These are phyloP conservation scores for Deroplatys truncata DNA, from an alignment of 2,888 invertebrate genomes.

Conservation along the genomic window DNA sequence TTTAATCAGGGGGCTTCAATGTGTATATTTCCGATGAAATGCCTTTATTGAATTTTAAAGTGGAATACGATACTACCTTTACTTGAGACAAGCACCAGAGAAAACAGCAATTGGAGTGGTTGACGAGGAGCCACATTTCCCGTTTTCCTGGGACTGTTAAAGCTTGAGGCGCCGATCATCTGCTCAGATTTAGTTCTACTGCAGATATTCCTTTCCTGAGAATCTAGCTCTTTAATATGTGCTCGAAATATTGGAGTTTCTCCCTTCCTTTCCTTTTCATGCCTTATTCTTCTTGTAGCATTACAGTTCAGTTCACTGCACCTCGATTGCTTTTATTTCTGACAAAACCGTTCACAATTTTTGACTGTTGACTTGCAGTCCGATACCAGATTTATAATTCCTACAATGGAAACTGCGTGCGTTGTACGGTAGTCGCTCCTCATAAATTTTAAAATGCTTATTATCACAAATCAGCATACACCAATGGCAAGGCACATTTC, in stretches of 20 bases:
- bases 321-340: background rate
- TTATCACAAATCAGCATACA: too few species aligned
- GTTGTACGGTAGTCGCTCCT: too few species aligned
- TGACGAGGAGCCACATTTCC: too few species aligned
- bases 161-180: background rate
- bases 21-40: too few species aligned
- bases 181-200: background rate
- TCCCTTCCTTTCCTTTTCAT: background rate
- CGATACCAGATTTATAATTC: background rate
- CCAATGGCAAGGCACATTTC: too few species aligned
- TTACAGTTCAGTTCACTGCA: background rate
- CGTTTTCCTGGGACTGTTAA: too few species aligned
- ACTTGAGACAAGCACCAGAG: too few species aligned
- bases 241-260: background rate
- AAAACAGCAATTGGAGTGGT: too few species aligned
- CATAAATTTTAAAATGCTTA: too few species aligned
- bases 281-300: background rate
- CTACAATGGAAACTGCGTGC: background rate
- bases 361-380: background rate
- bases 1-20: too few species aligned
- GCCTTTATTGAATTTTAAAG: too few species aligned
- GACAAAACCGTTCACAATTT: background rate
- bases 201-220: background rate
- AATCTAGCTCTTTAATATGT: background rate
- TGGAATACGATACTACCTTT: too few species aligned